Conservation (phyloP, 2,888 invertebrate species). For the Habrosyne pyritoides region DNA sequence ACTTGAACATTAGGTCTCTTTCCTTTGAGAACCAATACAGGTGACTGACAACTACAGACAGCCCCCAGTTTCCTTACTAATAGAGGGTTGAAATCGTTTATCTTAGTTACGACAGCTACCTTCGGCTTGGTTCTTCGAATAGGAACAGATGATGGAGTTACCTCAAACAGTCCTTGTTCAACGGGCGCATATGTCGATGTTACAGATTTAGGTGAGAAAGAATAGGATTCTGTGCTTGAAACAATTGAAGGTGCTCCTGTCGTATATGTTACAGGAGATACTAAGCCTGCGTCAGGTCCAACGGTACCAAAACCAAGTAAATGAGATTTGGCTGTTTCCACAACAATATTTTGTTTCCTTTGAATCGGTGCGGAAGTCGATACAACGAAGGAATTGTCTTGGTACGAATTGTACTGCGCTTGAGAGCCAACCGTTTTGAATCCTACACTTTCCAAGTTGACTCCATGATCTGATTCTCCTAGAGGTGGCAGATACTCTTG, state of each 20-base stretch:
- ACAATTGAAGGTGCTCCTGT: conserved; percentile 57
- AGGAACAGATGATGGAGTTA: conserved; percentile 56
- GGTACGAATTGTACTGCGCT: conserved; percentile 50
- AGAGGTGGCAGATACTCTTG: conserved; percentile 70
- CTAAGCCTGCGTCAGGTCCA: conserved; percentile 63
- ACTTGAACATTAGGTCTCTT: conserved; percentile 59
- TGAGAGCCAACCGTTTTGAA: conserved; percentile 43
- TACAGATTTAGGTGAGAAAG: conserved; percentile 42
- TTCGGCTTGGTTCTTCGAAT: conserved; percentile 71
- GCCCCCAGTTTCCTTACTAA: conserved; percentile 88
- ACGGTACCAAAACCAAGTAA: conserved; percentile 64
- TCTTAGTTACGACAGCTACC: conserved; percentile 85
- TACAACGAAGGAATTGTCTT: conserved; percentile 42
- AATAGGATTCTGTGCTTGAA: conserved; percentile 52
- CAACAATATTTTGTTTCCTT: conserved; percentile 67
- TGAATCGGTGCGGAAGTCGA: conserved; percentile 46
- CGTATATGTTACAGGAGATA: conserved; percentile 63
- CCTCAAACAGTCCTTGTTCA: conserved; percentile 68
- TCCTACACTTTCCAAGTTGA: conserved; percentile 42
- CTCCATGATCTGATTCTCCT: conserved; percentile 39
- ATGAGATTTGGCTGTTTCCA: conserved; percentile 68
- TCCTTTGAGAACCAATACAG: conserved; percentile 79
- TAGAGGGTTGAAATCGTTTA: conserved; percentile 88
- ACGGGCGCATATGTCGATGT: conserved; percentile 63
- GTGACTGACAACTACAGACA: conserved; percentile 88